Base-by-base conservation (phyloP, 2,888 invertebrate species). In the Papilio elwesi region DNA sequence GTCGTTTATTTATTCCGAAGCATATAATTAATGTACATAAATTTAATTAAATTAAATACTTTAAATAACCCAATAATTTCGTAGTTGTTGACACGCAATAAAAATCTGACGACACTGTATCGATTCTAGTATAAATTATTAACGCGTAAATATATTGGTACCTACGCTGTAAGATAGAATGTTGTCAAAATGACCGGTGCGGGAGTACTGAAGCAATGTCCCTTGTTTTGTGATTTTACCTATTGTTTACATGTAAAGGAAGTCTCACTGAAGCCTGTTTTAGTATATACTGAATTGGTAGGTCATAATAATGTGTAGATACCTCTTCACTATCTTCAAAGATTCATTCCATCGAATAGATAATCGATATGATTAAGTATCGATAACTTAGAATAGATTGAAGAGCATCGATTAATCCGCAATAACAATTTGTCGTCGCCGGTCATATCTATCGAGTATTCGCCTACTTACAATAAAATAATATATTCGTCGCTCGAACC, bases 391-490 rank as follows among this genome's bases (percentile, higher is more conserved):
- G 73, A 75, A 80, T 79, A 78, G 83, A 82, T 82, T 81, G 78
- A 77, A 77, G 76, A 75, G 81, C 81, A 89, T 90, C 89, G 90
- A 92, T 92, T 91, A 92, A 88, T 90, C 85, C 81, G 89, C 90
- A 88, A 91, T 91, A 91, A 88, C 90, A 88, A 91, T 92, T 92
- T 92, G 92, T 92, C 92, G 90, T 88, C 88, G 85, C 81, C 78
- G 83, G 81, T 89, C 87, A 88, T 89, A 90, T 87, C 87, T 86
- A 87, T 85, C 77, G 83, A 79, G 82, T 81, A 83, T 81, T 87
- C 90, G 90, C 91, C 91, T 91, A 91, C 91, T 90, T 90, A 84
- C 82, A 85, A 83, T 85, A 85, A 87, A 84, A 87, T 90, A 91
- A 91, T 91, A 86, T 91, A 92, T 91, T 90, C 92, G 86, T 80